These are phyloP conservation scores for Acanthis flammea DNA, from an alignment of 2,797 vertebrate species.

Conservation along the genomic window DNA sequence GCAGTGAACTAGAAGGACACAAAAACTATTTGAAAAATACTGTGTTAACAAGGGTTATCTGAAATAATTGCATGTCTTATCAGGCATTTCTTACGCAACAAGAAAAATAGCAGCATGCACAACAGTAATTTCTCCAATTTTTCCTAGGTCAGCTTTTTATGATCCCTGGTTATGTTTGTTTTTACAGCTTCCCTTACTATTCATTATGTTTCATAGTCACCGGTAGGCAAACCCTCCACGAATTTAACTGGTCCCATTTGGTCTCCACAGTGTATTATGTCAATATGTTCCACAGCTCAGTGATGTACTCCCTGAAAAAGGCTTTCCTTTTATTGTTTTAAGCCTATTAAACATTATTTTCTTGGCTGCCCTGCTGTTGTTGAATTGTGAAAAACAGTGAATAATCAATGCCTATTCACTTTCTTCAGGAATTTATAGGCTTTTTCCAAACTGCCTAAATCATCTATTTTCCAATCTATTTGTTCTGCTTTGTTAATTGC, in stretches of 20 bases:
- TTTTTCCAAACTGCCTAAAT: conserved; percentile 19
- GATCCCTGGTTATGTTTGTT: not conserved
- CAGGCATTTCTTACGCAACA: not conserved
- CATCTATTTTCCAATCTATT: conserved; percentile 8
- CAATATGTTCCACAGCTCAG: not conserved
- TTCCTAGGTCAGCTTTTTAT: not conserved
- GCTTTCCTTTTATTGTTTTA: conserved; percentile 8
- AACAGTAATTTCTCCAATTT: not conserved
- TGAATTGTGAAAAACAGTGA: not conserved
- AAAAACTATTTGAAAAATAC: not conserved
- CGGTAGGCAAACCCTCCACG: not conserved
- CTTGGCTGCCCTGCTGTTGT: not conserved
- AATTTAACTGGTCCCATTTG: not conserved
- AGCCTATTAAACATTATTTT: conserved; percentile 1
- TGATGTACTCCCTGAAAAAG: not conserved
- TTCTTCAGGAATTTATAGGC: conserved; percentile 14
- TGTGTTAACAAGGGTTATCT: not conserved
- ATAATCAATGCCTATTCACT: conserved; percentile 47
- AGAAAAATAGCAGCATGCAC: not conserved
- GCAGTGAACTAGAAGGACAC: not conserved
- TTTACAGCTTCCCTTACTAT: not conserved
- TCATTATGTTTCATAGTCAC: not conserved
- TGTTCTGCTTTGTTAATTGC: not conserved
- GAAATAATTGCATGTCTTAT: not conserved
- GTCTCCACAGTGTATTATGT: not conserved